A percentile compares a stretch with the other conserved stretches of the same genome.
Conservation (phyloP, 2,113 vertebrate species). For the Myrmecobius fasciatus region DNA sequence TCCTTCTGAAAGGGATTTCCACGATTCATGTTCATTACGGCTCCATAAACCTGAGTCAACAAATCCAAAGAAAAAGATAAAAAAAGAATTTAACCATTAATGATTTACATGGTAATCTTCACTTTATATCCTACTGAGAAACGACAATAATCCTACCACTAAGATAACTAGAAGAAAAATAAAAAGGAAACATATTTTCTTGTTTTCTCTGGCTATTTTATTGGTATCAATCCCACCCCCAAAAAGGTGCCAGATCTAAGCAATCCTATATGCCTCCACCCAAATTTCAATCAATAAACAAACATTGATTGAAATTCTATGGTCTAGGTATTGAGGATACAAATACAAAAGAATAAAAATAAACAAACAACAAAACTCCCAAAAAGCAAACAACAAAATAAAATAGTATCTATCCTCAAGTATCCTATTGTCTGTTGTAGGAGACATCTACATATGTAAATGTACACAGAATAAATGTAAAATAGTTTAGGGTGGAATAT, state of each 20-base stretch:
- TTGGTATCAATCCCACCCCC: background rate
- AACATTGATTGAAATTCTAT: background rate
- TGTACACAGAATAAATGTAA: too few species aligned
- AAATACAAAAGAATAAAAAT: background rate
- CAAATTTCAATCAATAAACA: background rate
- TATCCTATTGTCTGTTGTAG: background rate
- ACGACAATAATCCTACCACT: background rate
- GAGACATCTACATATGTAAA: background rate
- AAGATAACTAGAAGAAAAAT: background rate
- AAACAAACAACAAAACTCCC: background rate
- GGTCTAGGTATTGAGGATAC: background rate
- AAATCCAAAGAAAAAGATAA: slow-evolving; percentile 20
- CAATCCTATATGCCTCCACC: background rate
- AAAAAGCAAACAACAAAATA: background rate
- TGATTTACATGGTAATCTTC: background rate
- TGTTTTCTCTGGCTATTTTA: slow-evolving; percentile 1
- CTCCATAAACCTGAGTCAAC: slow-evolving; percentile 79
- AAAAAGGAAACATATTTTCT: background rate
- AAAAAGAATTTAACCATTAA: background rate
- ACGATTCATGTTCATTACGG: slow-evolving; percentile 81
- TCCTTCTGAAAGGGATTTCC: slow-evolving; percentile 83
- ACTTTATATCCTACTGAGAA: background rate
- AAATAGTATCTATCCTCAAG: background rate
- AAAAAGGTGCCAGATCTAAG: background rate
- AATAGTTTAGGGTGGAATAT: too few species aligned